Evolutionary conservation across 2,797 vertebrate species (phyloP), one percentile per base, ranked within the genome.

Genomic region (Sciurus carolinensis): DNA sequence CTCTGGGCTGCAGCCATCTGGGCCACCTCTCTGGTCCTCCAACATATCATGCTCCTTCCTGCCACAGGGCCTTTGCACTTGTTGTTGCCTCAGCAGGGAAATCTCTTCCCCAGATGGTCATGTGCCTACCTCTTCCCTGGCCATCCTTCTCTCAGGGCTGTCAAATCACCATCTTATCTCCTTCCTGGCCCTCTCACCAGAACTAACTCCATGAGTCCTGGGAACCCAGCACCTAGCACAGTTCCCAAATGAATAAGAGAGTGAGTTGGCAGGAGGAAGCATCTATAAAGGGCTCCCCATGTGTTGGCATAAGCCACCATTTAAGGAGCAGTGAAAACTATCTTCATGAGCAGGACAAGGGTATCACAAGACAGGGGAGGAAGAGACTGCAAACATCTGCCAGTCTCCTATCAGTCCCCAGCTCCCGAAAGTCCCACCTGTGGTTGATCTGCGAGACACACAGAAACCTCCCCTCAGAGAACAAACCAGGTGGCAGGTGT

Each of bases 341-440:
- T 52, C 54, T 17, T 30, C 1, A 1, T 66, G 66, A 72, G 36
- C 47, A 26, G 54, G 69, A 14, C 47, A 57, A 62, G 64, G 47
- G 28, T 47, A 44, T 22, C 33, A 13, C 2, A 8, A 30, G 66
- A 89, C n/a, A 11, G 13, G 76, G 57, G 20, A 39, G 3, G 33
- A 33, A 89, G 30, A 54, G 50, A 67, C 30, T 13, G 6, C n/a
- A 89, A 26, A 79, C 33, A 91, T 33, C 85, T 39, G 64, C 28
- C 22, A 10, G 80, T 14, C 71, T n/a, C n/a, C 22, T 26, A 75
- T 73, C 64, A n/a, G 54, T 50, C 36, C 42, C 33, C 28, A 62
- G 52, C 30, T 57, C n/a, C 92, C 90, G 94, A 95, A 96, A 95
- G 85, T 93, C 39, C 95, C 85, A 96, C 20, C 94, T 94, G 93